A percentile compares a stretch with the other conserved stretches of the same genome.
These are phyloP conservation scores for Anas platyrhynchos DNA, from an alignment of 2,113 vertebrate species.

Conservation along the genomic window DNA sequence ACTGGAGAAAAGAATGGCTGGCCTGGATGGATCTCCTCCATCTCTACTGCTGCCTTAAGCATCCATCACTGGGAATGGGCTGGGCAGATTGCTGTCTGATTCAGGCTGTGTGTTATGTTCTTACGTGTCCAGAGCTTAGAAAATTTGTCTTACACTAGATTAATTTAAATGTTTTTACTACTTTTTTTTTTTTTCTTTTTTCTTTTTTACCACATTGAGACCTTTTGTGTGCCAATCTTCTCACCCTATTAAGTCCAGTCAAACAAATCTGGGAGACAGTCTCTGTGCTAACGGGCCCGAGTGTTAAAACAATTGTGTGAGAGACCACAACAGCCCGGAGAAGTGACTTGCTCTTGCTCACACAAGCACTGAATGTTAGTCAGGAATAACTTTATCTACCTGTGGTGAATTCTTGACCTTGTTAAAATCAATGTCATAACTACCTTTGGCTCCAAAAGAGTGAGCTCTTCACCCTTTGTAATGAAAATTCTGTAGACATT, in stretches of 20 bases:
- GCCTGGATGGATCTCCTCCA: background rate
- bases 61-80: background rate
- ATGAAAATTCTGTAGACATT: conserved; percentile 50
- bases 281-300: background rate
- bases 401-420: conserved; percentile 46
- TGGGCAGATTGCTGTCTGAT: background rate
- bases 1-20: background rate
- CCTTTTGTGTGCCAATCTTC: background rate
- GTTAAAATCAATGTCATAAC: conserved; percentile 44
- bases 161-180: background rate
- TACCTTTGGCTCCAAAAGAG: conserved; percentile 6
- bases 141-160: background rate
- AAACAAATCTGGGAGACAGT: background rate
- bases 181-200: background rate
- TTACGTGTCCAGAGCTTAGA: accelerated
- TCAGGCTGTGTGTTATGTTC: background rate
- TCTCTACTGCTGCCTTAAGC: background rate
- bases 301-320: background rate
- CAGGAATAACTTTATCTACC: conserved; percentile 5
- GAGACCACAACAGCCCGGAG: background rate
- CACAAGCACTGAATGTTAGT: background rate
- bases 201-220: background rate
- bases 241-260: background rate
- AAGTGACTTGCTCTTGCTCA: background rate
- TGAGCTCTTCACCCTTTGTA: conserved; percentile 41